Base-by-base conservation (phyloP, 2,113 vertebrate genomes). In the Symphodus melops region DNA sequence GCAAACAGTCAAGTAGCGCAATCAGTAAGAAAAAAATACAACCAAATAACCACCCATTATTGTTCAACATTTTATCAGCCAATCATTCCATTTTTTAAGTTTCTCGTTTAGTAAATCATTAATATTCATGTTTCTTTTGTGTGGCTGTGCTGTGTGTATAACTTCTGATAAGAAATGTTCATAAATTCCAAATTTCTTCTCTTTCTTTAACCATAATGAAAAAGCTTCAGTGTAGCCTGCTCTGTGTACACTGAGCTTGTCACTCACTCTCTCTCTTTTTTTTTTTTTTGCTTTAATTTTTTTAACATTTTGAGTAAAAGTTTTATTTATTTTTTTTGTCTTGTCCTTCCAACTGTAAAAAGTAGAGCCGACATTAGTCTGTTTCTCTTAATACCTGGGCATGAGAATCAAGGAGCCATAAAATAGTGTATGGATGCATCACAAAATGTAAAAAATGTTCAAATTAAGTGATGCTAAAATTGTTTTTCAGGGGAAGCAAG, bases 401-500 rank as follows among this genome's bases (percentile, higher is more conserved):
- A 48, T 48, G 19, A 48, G 6, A 57, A 36, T 0, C 6, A 36
- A 21, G n/a, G 1, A 17, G 59, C 6, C n/a, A 8, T 37, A 48
- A 48, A 48, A 9, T 2, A 48, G 46, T 19, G 17, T 19, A 17
- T 19, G 23, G 42, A 8, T 51, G 7, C n/a, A 42, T 65, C 0
- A 39, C 55, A 55, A 20, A 65, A 19, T 0, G 0, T 28, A 20
- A 7, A 58, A 2, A 75, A 3, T 5, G 4, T 62, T 12, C 11
- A 63, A 59, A 56, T 84, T 71, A 82, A 68, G 14, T 82, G 19
- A 72, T 52, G 23, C 48, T 69, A 10, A 17, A 39, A 12, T 65
- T 82, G 91, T 73, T 77, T 95, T 95, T 85, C 92, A 99, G 98
- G 87, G 98, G 98, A 86, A 98, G 97, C 93, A 99, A 98, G 93